Base-by-base conservation (phyloP, 1,140 invertebrate species). In the Epicauta chinensis region DNA sequence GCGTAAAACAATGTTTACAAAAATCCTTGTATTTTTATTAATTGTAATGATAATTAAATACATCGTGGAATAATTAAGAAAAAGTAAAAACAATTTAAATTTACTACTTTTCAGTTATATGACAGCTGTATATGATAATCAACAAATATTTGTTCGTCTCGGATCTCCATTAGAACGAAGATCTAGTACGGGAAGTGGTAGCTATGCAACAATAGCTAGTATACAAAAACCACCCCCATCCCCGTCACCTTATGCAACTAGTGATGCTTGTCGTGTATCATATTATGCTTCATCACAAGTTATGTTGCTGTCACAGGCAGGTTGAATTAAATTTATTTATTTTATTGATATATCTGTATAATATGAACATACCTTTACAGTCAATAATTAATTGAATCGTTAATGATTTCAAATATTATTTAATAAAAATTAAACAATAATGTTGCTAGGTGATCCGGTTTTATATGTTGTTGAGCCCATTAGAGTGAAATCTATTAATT, bases 191-290 rank as follows among this genome's bases (percentile, higher is more conserved):
- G 77, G 78, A 63, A 86, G 83, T 43, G 86, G 85, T 52, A 87
- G 84, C 60, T 88, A 88, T 62, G 86, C 86, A 11, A 88, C 85
- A 34, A 88, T 88, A 52, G 85, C 85, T 35, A 86, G 86, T 70
- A 76, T 87, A 59, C 81, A 83, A 58, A 83, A 84, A 56, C 77
- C 71, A 62, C 72, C 70, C 7, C 73, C 80, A 37, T 79, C 79
- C 0, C 81, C 80, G 2, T 81, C 79, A 2, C 79, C 81, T 13
- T 83, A 84, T 63, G 81, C 82, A 14, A 82, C 78, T 2, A 77
- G 78, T 14, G 65, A 67, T 40, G 59, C 65, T 38, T 77, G 72
- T 53, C 72, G 76, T 46, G 75, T 79, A 14, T 79, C 78, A 51
- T 80, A 81, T 66, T 80, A 80, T 61, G 76, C 79, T n/a, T 77